A percentile compares a stretch with the other conserved stretches of the same genome.
Conservation (phyloP, 2,797 vertebrate genomes). For the Pelochelys cantorii region DNA sequence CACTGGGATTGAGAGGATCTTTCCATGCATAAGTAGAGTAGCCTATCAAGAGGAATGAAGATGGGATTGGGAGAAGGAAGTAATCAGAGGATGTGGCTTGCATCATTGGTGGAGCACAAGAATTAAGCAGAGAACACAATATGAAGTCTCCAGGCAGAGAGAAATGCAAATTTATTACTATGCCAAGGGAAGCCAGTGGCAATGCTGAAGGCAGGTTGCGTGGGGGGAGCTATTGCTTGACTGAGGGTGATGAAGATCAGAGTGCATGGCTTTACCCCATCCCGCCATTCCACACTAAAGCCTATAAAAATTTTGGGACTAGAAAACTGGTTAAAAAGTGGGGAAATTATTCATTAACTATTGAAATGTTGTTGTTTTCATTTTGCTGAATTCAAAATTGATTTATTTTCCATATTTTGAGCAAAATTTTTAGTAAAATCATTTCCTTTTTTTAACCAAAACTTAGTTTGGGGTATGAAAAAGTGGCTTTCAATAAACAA, state of each 20-base stretch:
- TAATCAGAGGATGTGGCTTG: neutral
- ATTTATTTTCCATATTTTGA: neutral
- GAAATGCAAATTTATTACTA: neutral
- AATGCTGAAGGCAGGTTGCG: neutral
- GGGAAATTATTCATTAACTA: neutral
- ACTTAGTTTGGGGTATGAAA: neutral
- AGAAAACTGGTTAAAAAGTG: neutral
- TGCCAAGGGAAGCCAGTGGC: neutral
- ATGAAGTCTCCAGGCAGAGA: neutral
- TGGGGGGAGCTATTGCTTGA: neutral
- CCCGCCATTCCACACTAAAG: neutral
- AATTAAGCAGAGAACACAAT: neutral
- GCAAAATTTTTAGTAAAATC: neutral
- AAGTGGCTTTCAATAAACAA: neutral
- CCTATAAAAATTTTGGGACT: neutral
- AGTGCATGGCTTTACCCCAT: neutral
- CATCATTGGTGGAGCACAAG: neutral
- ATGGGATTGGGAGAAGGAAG: neutral
- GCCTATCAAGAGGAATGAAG: neutral
- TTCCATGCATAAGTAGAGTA: neutral
- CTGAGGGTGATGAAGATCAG: neutral
- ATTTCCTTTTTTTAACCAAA: constrained; percentile 12
- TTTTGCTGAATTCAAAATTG: neutral
- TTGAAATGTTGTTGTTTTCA: neutral
- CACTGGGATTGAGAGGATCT: neutral